Percentiles rank a stretch among this genome's conserved stretches.
Conservation (phyloP, 2,113 vertebrate genomes). For the Neolamprologus sp. region DNA sequence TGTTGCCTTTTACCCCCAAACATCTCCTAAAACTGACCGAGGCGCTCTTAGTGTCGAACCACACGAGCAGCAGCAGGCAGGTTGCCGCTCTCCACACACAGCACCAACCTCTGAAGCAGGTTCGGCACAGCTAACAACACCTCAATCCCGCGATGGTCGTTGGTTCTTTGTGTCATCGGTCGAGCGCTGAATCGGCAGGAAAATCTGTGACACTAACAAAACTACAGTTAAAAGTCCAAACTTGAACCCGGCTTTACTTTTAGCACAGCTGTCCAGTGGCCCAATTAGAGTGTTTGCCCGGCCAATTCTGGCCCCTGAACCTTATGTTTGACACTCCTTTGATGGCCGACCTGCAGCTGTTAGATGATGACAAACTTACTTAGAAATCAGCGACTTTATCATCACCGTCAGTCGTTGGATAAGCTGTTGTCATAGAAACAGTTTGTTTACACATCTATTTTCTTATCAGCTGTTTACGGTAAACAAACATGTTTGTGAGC, state of each 20-base stretch:
- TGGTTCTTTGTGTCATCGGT: neutral
- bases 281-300: rapidly evolving
- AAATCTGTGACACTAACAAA: neutral
- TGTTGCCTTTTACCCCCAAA: neutral
- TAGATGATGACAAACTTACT: neutral
- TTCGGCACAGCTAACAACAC: neutral
- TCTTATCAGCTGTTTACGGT: neutral
- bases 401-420: neutral
- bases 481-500: rapidly evolving
- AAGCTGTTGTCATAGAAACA: neutral
- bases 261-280: neutral
- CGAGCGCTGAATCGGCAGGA: neutral
- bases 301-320: neutral
- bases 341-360: neutral
- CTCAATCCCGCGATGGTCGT: neutral
- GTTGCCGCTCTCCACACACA: rapidly evolving
- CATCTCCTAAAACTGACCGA: neutral
- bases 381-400: neutral
- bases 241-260: rapidly evolving
- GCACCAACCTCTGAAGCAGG: neutral
- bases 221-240: neutral
- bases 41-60: neutral
- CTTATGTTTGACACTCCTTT: neutral
- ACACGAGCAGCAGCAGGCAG: rapidly evolving
- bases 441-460: neutral